Evolutionary conservation across 1,140 invertebrate species (phyloP).

Genomic region (Pachypeltis micranthus): DNA sequence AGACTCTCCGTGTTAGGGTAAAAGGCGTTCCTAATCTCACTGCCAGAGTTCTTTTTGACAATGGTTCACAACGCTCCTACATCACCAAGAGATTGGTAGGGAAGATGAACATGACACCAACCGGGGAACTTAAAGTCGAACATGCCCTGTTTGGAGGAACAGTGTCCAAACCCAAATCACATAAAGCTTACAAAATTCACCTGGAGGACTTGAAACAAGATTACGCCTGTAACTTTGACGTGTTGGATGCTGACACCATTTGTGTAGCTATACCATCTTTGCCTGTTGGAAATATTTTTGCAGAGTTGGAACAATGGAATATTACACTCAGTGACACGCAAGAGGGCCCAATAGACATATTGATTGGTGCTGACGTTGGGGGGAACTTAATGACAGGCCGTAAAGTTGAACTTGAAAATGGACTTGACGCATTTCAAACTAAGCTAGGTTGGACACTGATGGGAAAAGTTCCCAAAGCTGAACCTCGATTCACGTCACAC

Average conservation of each 20-base stretch:
- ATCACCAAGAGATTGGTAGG: too few species aligned
- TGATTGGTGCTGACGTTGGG: neutral
- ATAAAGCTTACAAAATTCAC: neutral
- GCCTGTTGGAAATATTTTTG: too few species aligned
- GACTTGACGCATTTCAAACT: neutral
- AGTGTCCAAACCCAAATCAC: neutral
- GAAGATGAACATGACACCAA: too few species aligned
- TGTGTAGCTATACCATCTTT: neutral
- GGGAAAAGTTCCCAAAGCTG: neutral
- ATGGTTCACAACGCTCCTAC: too few species aligned
- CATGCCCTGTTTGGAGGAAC: neutral
- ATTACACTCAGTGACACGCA: too few species aligned
- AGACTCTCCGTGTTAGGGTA: too few species aligned
- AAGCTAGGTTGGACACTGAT: neutral
- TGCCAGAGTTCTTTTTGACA: too few species aligned
- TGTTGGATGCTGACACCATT: neutral
- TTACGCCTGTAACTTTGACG: neutral
- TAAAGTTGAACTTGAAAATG: neutral
- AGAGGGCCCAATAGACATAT: neutral
- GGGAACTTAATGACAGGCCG: neutral
- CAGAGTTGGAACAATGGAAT: too few species aligned
- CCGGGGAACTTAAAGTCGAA: too few species aligned
- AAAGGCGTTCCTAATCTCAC: too few species aligned
- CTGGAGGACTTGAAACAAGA: neutral
- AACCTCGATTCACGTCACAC: too few species aligned